Evolutionary conservation across 2,888 invertebrate genomes (phyloP).

Genomic region (Vannuccia rotundouncinata): DNA sequence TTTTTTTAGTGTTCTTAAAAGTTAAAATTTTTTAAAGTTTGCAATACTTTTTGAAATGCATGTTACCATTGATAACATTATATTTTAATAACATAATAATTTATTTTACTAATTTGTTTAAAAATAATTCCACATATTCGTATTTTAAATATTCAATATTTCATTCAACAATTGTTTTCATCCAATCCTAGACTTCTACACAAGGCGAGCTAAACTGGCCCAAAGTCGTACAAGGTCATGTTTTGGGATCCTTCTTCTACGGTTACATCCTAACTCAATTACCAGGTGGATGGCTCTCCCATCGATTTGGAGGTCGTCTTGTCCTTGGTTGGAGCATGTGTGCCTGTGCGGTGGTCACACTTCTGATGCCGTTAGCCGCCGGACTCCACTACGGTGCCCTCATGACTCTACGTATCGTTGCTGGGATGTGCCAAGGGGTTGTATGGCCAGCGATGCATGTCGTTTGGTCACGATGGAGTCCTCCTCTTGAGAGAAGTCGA

Average conservation of each 20-base stretch:
- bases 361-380: slow-evolving; percentile 71
- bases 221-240: slow-evolving; percentile 47
- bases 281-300: slow-evolving; percentile 62
- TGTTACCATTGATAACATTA: no score
- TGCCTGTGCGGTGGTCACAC: slow-evolving; percentile 72
- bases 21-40: no score
- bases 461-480: slow-evolving; percentile 56
- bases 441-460: slow-evolving; percentile 55
- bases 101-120: no score
- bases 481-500: slow-evolving; percentile 51
- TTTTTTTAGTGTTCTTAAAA: no score
- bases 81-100: no score
- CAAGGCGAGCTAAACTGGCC: slow-evolving; percentile 51
- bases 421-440: slow-evolving; percentile 73
- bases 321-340: slow-evolving; percentile 73
- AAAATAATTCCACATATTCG: no score
- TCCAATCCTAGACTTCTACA: no score
- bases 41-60: no score
- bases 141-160: no score
- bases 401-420: slow-evolving; percentile 68
- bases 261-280: slow-evolving; percentile 54
- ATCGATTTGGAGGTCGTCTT: slow-evolving; percentile 77
- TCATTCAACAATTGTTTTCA: no score
- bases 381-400: slow-evolving; percentile 66
- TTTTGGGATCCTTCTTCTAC: slow-evolving; percentile 54